Base-by-base conservation (phyloP, 2,797 vertebrate genomes). In the Limosa lapponica region DNA sequence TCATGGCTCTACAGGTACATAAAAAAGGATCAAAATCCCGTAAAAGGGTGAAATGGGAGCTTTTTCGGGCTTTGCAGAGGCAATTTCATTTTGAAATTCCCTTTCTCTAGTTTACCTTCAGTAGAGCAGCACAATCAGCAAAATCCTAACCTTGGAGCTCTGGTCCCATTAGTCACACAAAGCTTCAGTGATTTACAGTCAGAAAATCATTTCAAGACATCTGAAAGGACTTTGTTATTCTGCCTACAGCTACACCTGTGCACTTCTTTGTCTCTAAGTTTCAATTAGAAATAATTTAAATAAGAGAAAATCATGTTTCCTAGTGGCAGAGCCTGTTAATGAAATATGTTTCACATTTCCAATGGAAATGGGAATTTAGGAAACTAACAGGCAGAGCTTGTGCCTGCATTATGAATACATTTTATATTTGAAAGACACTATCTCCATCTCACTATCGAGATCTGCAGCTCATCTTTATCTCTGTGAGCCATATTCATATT, bases 281-380 rank as follows among this genome's bases (percentile, higher is more conserved):
- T 92, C 91, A 95, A 91, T 96, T 96, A 96, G 49, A 93, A 85
- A 87, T 41, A 51, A 95, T 95, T 96, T 94, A 90, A 96, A 95
- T 95, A 90, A 71, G 86, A 94, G 88, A 97, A 96, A 95, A 90
- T 87, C 66, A 67, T 86, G 78, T 82, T 95, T 95, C 59, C 52
- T 92, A 84, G 78, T 87, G 81, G 92, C 30, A 93, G 55, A 95
- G 83, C 88, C 86, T 95, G 83, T 80, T 95, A 92, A 93, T 87
- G 64, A 94, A 95, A 87, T 75, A 71, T 36, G 52, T 67, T 96
- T 90, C 71, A 54, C 82, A 96, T 95, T 93, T 96, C 94, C 94
- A 96, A 80, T 94, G 83, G 90, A 95, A 96, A 97, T 93, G 67
- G 82, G 74, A 71, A 94, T 89, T 84, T 73, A 91, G 83, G 64